Evolutionary conservation across 2,113 vertebrate species (phyloP).

Genomic region (Egretta garzetta): DNA sequence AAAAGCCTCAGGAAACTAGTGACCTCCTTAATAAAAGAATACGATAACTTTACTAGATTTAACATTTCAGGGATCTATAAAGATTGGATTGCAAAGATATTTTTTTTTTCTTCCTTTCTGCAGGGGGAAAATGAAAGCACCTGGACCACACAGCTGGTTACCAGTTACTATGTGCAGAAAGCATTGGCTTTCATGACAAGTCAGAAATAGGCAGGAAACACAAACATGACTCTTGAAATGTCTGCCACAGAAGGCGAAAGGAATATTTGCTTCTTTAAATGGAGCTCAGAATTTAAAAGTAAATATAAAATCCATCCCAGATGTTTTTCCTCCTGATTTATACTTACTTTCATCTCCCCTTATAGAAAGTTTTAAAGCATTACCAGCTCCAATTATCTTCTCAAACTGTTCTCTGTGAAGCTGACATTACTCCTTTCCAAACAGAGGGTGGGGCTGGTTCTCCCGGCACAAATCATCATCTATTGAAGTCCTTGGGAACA

Average conservation of each 20-base stretch:
- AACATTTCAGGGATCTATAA: slow-evolving; percentile 55
- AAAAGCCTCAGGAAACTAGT: slow-evolving; percentile 62
- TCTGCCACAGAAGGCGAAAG: not conserved
- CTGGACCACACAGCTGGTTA: not conserved
- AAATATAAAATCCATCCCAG: not conserved
- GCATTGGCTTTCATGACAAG: not conserved
- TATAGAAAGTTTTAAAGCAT: not conserved
- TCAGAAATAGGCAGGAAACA: not conserved
- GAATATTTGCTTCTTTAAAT: not conserved
- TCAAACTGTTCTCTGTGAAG: not conserved
- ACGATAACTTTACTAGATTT: slow-evolving; percentile 51
- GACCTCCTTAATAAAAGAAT: slow-evolving; percentile 65
- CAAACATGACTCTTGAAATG: not conserved
- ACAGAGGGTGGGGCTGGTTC: not conserved
- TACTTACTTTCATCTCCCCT: fast-evolving
- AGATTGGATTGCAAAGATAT: slow-evolving; percentile 2
- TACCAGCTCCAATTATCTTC: not conserved
- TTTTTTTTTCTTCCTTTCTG: not conserved
- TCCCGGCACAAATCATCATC: not conserved
- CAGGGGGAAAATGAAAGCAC: slow-evolving; percentile 27
- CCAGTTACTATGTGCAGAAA: not conserved
- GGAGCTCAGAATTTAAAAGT: not conserved
- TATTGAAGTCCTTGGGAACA: not conserved
- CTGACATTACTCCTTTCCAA: not conserved
- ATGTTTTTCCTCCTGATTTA: not conserved